These are phyloP conservation scores for Goniozus legneri DNA, from an alignment of 1,140 invertebrate species.

Conservation along the genomic window DNA sequence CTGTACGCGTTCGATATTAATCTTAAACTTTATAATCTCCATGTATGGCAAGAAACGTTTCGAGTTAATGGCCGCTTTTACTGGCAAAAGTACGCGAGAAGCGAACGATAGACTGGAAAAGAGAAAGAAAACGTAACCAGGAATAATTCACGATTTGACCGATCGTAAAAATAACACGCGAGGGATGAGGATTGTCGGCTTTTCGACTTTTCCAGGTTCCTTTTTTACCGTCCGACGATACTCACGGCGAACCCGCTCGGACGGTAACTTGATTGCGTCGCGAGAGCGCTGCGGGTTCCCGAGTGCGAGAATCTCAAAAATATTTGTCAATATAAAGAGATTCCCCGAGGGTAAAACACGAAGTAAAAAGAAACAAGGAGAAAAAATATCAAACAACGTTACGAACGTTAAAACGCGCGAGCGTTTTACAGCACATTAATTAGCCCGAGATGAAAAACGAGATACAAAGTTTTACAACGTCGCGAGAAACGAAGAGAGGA, in stretches of 20 bases:
- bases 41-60: constrained; percentile 14
- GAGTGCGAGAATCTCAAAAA: not conserved
- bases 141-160: no score
- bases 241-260: not conserved
- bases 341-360: not conserved
- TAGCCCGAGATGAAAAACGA: constrained; percentile 22
- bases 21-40: constrained; percentile 14
- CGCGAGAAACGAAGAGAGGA: constrained; percentile 6
- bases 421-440: constrained; percentile 35
- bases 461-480: constrained; percentile 34
- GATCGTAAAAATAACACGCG: no score
- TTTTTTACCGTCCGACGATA: not conserved
- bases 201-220: constrained; percentile 1
- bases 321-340: constrained; percentile 4
- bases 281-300: not conserved
- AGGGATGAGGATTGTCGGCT: no score
- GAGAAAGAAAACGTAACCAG: no score
- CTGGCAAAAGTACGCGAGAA: no score
- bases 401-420: constrained; percentile 16
- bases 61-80: not conserved
- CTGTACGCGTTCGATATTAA: constrained; percentile 3
- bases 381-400: constrained; percentile 12
- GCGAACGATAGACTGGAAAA: no score
- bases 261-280: not conserved
- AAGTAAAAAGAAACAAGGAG: not conserved